phyloP scores from a whole-genome alignment of 2,888 invertebrate genomes.

The Nemotelus nigrinus region DNA sequence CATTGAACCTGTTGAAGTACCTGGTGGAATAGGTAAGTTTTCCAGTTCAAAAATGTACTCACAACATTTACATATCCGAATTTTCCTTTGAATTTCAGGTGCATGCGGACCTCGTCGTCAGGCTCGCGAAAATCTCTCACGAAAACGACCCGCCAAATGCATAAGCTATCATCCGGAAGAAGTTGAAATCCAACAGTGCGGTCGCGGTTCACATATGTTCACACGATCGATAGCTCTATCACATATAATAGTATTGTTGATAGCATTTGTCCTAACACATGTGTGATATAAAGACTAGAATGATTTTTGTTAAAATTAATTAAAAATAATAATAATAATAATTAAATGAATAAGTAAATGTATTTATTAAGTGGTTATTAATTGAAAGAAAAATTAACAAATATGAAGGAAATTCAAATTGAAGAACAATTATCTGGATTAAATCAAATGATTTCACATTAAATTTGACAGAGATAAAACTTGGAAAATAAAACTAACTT shows the following conservation, averaged over 20 bases:
- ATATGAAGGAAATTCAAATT: neutral
- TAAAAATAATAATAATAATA: neutral
- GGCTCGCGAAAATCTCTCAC: slow-evolving; percentile 73
- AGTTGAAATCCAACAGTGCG: slow-evolving; percentile 65
- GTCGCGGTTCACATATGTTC: slow-evolving; percentile 59
- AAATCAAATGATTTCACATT: neutral
- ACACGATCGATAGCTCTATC: slow-evolving; percentile 58
- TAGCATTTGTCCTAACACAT: slow-evolving; percentile 59
- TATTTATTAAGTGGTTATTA: slow-evolving; percentile 16
- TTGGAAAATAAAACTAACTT: neutral
- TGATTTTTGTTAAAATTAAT: slow-evolving; percentile 29
- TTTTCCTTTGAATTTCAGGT: slow-evolving; percentile 55
- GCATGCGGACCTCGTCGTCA: slow-evolving; percentile 69
- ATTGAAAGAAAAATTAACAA: slow-evolving; percentile 4
- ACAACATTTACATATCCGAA: neutral
- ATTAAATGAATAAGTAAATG: slow-evolving; percentile 22
- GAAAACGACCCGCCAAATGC: slow-evolving; percentile 81
- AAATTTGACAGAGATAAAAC: neutral
- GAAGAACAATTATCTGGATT: slow-evolving; percentile 19
- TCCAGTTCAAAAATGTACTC: neutral
- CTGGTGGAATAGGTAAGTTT: slow-evolving; percentile 67
- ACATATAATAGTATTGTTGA: slow-evolving; percentile 60
- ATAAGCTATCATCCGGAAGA: slow-evolving; percentile 91
- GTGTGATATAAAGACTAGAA: slow-evolving; percentile 62
- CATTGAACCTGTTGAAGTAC: slow-evolving; percentile 78